Base-by-base conservation (phyloP, 2,888 invertebrate genomes). In the Uloborus plumipes region DNA sequence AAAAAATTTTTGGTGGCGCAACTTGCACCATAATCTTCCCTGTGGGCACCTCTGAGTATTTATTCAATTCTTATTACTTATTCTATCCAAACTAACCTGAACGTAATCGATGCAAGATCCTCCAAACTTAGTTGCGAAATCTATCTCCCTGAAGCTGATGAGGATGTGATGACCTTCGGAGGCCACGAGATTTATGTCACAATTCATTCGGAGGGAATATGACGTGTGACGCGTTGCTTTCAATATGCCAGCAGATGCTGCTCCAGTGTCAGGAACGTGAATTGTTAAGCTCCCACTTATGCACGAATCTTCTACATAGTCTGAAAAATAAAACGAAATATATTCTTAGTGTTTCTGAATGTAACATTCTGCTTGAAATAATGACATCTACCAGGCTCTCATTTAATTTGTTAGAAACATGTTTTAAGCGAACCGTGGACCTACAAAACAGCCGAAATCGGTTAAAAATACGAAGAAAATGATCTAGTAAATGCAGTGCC, bases 41-140 rank as follows among this genome's bases (percentile, higher is more conserved):
- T n/a, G n/a, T n/a, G n/a, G n/a, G n/a, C n/a, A n/a, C n/a, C n/a
- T n/a, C n/a, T n/a, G n/a, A n/a, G n/a, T n/a, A n/a, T n/a, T n/a
- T n/a, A n/a, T n/a, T n/a, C n/a, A n/a, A n/a, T n/a, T n/a, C n/a
- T n/a, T n/a, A n/a, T n/a, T n/a, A n/a, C n/a, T n/a, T n/a, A n/a
- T n/a, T n/a, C n/a, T n/a, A n/a, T 31, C 31, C 7, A 31, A 31
- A 58, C 58, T 20, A 20, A 79, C 79, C 62, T 53, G 11, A 2
- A 79, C 2, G 66, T 67, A 79, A 31, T 79, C 79, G 18, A 18
- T 66, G 49, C 79, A 79, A 14, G 18, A 14, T 47, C 79, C 69
- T 3, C 67, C 62, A 6, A 47, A 15, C 18, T 61, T 22, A 1
- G 6, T 11, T 67, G 73, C 62, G 53, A 79, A 73, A 47, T 61